Evolutionary conservation across 1,140 invertebrate species (phyloP).

Genomic region (Ganaspis sp.): DNA sequence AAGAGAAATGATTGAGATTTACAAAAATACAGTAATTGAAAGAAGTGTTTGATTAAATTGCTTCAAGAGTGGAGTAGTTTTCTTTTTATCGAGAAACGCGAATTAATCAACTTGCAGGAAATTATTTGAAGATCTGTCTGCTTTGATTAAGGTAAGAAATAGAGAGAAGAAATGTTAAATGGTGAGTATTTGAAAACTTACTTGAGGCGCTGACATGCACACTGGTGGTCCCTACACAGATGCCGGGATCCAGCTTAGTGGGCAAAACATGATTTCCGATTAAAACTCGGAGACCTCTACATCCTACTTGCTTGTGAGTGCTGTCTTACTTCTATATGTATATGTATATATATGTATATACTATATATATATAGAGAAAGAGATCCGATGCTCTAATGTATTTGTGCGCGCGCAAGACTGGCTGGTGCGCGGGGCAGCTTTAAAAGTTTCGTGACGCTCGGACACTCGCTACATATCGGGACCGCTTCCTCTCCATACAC

Average conservation of each 20-base stretch:
- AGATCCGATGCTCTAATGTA: conserved; percentile 24
- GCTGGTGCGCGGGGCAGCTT: conserved; percentile 38
- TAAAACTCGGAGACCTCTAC: conserved; percentile 64
- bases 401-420: conserved; percentile 34
- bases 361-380: conserved; percentile 34
- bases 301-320: conserved; percentile 58
- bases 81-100: too few relatives aligned
- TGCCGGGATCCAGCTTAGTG: conserved; percentile 66
- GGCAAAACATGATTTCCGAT: conserved; percentile 67
- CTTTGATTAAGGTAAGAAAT: conserved; percentile 36
- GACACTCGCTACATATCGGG: conserved; percentile 62
- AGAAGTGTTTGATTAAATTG: too few relatives aligned
- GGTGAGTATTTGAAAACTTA: conserved; percentile 56
- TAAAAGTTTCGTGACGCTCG: conserved; percentile 55
- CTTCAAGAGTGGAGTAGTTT: too few relatives aligned
- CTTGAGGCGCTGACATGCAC: conserved; percentile 63
- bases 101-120: background rate
- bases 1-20: too few relatives aligned
- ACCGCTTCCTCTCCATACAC: conserved; percentile 53
- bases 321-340: conserved; percentile 50
- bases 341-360: too few relatives aligned
- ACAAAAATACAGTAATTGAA: too few relatives aligned
- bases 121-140: conserved; percentile 25
- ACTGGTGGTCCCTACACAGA: conserved; percentile 49
- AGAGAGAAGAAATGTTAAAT: conserved; percentile 39